phyloP scores from a whole-genome alignment of 2,797 vertebrate genomes.

The Manis crassicaudata region DNA sequence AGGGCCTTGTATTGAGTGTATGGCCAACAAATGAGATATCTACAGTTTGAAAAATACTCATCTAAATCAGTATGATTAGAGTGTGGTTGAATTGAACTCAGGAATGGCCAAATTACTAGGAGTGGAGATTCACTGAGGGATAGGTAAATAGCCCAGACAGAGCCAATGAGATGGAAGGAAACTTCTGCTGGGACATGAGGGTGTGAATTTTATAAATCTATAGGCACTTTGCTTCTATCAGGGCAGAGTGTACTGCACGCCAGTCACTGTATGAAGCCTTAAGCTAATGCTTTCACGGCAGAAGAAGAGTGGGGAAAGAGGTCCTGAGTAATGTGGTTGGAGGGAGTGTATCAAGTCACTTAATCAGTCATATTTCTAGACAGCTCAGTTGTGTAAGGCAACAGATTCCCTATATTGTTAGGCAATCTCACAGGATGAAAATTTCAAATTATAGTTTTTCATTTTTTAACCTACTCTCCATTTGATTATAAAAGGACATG shows the following conservation, averaged over 20 bases:
- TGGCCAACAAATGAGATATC: background rate
- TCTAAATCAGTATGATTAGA: background rate
- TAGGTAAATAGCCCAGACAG: background rate
- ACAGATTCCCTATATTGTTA: background rate
- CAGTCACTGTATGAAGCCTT: background rate
- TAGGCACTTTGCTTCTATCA: background rate
- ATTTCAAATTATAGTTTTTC: background rate
- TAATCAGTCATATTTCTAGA: background rate
- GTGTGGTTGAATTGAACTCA: background rate
- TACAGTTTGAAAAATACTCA: background rate
- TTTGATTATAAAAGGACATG: background rate
- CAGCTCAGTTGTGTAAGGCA: background rate
- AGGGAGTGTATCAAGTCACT: background rate
- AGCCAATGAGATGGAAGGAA: background rate
- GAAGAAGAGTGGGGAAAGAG: background rate
- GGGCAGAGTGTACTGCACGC: rapidly evolving
- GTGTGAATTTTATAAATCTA: background rate
- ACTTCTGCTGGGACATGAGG: background rate
- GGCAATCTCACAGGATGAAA: background rate
- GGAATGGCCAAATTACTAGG: background rate
- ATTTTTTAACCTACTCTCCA: background rate
- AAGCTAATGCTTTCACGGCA: background rate
- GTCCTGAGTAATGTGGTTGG: background rate
- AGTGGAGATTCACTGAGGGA: background rate
- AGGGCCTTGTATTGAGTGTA: background rate